A percentile compares a stretch with the other conserved stretches of the same genome.
Conservation (phyloP, 92 coral and sea anemone genomes). For the Palythoa grandis region DNA sequence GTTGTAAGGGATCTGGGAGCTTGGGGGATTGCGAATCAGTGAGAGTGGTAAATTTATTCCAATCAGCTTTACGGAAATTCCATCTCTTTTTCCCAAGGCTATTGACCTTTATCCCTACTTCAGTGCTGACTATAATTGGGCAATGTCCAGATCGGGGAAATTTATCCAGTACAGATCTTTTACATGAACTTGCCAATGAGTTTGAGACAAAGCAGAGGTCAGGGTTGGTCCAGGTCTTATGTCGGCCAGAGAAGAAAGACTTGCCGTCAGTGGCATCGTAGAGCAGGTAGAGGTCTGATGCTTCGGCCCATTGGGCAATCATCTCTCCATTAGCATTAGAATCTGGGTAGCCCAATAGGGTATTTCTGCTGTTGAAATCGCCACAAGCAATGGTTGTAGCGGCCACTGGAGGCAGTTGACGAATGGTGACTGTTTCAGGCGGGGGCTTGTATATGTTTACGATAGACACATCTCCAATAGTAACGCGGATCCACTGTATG, state of each 20-base stretch:
- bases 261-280: constrained; percentile 30
- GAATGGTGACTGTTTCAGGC: neutral
- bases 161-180: constrained; percentile 7
- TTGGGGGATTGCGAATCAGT: constrained; percentile 17
- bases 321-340: constrained; percentile 12
- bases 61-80: constrained; percentile 33
- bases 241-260: constrained; percentile 29
- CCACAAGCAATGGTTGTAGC: constrained; percentile 20
- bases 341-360: constrained; percentile 37
- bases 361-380: constrained; percentile 42
- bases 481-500: constrained; percentile 12
- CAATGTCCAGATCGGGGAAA: neutral
- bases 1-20: constrained; percentile 7
- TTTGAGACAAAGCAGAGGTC: constrained; percentile 37
- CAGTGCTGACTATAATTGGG: neutral
- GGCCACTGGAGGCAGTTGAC: neutral
- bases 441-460: constrained; percentile 39
- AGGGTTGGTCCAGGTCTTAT: constrained; percentile 31
- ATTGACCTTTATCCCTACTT: constrained; percentile 1
- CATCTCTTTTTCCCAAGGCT: constrained; percentile 36
- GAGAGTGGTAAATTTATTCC: constrained; percentile 15
- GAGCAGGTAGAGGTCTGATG: constrained; percentile 32
- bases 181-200: neutral
- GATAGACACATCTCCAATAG: neutral
- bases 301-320: constrained; percentile 34